These are phyloP conservation scores for Pangasius krempfi DNA, from an alignment of 2,797 vertebrate genomes.

Conservation along the genomic window DNA sequence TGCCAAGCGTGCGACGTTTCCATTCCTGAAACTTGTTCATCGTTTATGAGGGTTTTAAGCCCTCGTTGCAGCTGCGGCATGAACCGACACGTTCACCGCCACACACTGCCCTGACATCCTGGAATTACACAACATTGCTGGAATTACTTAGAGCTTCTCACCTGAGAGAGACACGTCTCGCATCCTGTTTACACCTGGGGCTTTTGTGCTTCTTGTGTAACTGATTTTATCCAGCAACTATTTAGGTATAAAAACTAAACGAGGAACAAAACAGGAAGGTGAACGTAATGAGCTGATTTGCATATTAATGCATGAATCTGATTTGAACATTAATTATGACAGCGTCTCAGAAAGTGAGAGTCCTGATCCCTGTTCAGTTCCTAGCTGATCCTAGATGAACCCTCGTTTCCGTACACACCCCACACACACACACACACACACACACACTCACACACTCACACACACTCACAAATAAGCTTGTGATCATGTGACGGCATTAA, in stretches of 20 bases:
- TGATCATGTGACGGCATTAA: constrained; percentile 20
- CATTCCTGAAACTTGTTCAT: neutral
- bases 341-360: neutral
- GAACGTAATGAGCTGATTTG: neutral
- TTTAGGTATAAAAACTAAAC: neutral
- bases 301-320: neutral
- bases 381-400: neutral
- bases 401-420: neutral
- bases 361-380: neutral
- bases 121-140: neutral
- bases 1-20: neutral
- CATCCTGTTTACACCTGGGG: neutral
- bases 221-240: neutral
- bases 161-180: neutral
- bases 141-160: neutral
- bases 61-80: neutral
- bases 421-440: too few species aligned
- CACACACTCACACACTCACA: too few species aligned
- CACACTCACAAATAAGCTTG: too few species aligned
- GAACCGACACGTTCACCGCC: neutral
- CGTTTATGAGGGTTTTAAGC: neutral
- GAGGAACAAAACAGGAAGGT: neutral
- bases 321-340: neutral
- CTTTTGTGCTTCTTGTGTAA: too few species aligned
- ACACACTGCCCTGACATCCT: neutral